phyloP scores from a whole-genome alignment of 30 jellyfish, hydroid and myxozoan species.

The Mastigias papua region DNA sequence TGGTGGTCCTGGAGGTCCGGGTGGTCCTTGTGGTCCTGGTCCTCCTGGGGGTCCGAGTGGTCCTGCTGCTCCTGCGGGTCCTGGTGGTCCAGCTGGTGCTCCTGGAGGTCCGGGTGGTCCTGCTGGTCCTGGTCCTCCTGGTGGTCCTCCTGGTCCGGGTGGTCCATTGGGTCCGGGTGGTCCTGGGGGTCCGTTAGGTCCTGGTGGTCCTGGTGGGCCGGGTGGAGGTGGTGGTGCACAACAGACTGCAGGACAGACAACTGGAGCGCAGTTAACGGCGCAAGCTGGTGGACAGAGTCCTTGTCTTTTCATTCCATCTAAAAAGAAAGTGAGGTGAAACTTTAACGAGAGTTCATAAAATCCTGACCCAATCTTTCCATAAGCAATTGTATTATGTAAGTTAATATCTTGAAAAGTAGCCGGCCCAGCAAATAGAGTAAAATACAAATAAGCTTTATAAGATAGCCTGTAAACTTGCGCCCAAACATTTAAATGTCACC shows the following conservation, averaged over 20 bases:
- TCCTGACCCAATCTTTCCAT: too few species aligned
- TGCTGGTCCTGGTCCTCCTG: constrained; percentile 89
- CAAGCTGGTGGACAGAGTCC: constrained; percentile 78
- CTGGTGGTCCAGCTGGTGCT: constrained; percentile 97
- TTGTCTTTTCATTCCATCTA: constrained; percentile 74
- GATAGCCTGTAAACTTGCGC: too few species aligned
- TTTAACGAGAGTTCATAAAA: background rate
- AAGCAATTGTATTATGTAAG: too few species aligned
- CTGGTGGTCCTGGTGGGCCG: constrained; percentile 99
- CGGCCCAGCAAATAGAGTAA: too few species aligned
- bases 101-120: constrained; percentile 95
- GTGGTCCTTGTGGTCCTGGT: constrained; percentile 96
- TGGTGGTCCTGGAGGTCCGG: constrained; percentile 99
- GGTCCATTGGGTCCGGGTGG: constrained; percentile 99
- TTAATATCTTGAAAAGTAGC: too few species aligned
- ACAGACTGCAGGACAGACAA: constrained; percentile 52
- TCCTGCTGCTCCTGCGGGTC: constrained; percentile 90
- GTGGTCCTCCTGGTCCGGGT: constrained; percentile 98
- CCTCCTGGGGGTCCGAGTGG: constrained; percentile 96
- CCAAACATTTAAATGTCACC: too few species aligned
- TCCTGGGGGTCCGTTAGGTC: constrained; percentile 99
- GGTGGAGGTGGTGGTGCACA: constrained; percentile 99
- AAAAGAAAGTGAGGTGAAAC: background rate
- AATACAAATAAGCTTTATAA: too few species aligned
- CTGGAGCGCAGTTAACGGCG: constrained; percentile 73